These are phyloP conservation scores for Ladona fulva DNA, from an alignment of 1,140 invertebrate genomes.

Conservation along the genomic window DNA sequence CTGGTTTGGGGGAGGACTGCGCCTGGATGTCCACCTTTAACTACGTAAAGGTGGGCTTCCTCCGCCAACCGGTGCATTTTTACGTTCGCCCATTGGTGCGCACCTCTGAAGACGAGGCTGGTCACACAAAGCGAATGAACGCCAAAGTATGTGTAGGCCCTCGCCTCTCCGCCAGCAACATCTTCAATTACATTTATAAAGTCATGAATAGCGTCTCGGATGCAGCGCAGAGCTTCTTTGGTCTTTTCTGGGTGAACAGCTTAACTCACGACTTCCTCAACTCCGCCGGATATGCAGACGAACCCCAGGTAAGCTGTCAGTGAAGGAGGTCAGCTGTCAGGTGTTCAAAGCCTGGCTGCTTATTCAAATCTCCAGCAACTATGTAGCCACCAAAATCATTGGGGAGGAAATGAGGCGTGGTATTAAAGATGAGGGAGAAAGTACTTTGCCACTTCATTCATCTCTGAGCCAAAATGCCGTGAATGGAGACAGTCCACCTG, in stretches of 20 bases:
- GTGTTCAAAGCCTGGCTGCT: too few species aligned
- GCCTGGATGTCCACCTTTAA: conserved; percentile 69
- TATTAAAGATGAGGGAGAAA: too few species aligned
- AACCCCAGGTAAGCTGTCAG: conserved; percentile 32
- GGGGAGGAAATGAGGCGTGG: too few species aligned
- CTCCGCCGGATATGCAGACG: conserved; percentile 57
- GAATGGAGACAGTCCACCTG: too few species aligned
- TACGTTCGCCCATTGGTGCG: conserved; percentile 67
- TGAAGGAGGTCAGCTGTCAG: too few species aligned
- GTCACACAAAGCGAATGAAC: conserved; percentile 44
- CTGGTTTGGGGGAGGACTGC: conserved; percentile 70
- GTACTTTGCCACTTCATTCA: too few species aligned
- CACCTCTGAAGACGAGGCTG: conserved; percentile 49
- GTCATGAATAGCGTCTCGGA: conserved; percentile 18
- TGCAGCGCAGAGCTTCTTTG: conserved; percentile 40
- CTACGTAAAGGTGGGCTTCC: conserved; percentile 68
- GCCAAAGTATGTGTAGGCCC: conserved; percentile 53
- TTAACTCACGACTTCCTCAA: conserved; percentile 71
- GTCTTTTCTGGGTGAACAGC: conserved; percentile 68
- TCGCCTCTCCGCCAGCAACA: conserved; percentile 39
- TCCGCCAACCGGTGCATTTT: conserved; percentile 68
- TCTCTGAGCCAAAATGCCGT: too few species aligned
- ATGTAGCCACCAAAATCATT: too few species aligned
- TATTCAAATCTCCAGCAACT: too few species aligned
- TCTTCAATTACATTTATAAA: conserved; percentile 28